Evolutionary conservation across 2,888 invertebrate genomes (phyloP), one percentile per base, ranked within the genome.

Genomic region (Melieria omissa): DNA sequence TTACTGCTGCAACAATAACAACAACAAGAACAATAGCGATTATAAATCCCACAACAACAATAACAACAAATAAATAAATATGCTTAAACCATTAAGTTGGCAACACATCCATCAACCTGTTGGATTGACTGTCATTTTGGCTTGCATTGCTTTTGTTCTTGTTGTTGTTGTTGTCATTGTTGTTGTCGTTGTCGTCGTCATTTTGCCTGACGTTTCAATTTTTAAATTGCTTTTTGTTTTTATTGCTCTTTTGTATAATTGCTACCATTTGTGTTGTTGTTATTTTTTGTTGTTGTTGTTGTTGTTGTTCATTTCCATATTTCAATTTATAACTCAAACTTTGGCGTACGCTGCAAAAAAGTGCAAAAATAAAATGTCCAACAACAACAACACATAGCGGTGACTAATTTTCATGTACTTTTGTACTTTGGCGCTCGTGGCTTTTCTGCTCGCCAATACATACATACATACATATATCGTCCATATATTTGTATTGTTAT

Each of bases 131-230:
- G 49, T 2, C 12, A 12, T 49, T 49, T 8, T 49, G 9, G 49
- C 12, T 49, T 49, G 97, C 74, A 96, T 98, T 85, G 97, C 98
- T 76, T 95, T 97, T 61, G 97, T 97, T 79, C 98, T 97, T 88
- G 97, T 97, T 57, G 57, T 57, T 57, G 57, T 57, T 57, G 57
- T 57, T 57, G 57, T n/a, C 14, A 14, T 97, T 88, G 97, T 97
- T 57, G 57, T 57, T 57, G 57, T 57, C 4, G 57, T 57, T 57
- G 57, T n/a, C 14, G 57, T 16, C 14, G 57, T 57, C 16, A 4
- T 57, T 14, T 10, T 57, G 9, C 12, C 14, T 16, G 57, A n/a
- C 14, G 57, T 57, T 14, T 10, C 14, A n/a, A 14, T 57, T 57
- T 10, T 57, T 57, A 14, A n/a, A n/a, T 9, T 57, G 57, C 8